phyloP scores from a whole-genome alignment of 2,797 vertebrate species.

The Sebastes iracundus region DNA sequence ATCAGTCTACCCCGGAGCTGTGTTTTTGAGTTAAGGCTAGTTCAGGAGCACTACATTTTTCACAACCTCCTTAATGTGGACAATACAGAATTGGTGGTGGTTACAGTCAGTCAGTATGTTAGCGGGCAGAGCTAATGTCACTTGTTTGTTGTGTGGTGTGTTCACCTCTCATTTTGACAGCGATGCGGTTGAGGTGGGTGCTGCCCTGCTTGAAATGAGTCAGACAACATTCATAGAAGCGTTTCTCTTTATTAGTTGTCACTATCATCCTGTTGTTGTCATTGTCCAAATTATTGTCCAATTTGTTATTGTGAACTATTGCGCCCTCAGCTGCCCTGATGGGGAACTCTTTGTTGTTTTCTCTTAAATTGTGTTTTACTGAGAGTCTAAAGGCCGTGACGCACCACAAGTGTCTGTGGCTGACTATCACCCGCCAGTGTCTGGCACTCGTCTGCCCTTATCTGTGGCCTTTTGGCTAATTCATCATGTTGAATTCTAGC shows the following conservation, averaged over 20 bases:
- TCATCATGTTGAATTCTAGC: not conserved
- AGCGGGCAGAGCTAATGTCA: not conserved
- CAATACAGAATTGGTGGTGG: not conserved
- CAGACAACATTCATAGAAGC: not conserved
- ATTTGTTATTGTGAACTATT: not conserved
- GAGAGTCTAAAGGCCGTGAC: not conserved
- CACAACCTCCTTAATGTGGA: not conserved
- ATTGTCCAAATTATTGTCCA: not conserved
- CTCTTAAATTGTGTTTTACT: not conserved
- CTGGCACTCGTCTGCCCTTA: not conserved
- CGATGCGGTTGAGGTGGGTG: not conserved
- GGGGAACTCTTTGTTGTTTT: not conserved
- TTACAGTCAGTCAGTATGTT: not conserved
- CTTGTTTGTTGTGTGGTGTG: not conserved
- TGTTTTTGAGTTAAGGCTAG: not conserved
- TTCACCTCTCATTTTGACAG: not conserved
- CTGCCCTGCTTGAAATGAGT: not conserved
- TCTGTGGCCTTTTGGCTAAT: not conserved
- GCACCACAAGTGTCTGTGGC: not conserved
- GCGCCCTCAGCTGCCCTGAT: conserved; percentile 2
- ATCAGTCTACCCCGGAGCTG: not conserved
- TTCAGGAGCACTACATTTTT: not conserved
- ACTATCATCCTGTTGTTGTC: not conserved
- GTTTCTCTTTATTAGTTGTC: not conserved
- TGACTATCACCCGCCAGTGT: not conserved